Evolutionary conservation across 2,113 vertebrate species (phyloP), one percentile per base, ranked within the genome.

Genomic region (Camelus dromedarius): DNA sequence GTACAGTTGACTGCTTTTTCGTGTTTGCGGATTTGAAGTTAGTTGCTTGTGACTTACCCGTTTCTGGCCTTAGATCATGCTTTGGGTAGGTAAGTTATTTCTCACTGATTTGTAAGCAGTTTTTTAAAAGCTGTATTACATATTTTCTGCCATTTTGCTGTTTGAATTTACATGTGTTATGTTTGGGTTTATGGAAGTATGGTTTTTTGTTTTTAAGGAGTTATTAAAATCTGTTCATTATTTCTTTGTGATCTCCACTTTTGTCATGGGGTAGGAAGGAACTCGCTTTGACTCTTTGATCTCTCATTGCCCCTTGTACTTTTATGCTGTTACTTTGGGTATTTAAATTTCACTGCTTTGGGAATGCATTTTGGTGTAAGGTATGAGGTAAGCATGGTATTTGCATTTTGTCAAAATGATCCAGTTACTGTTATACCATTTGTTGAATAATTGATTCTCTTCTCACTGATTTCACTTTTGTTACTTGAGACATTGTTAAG

Each of bases 141-240:
- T 60, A 70, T 81, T 82, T 75, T 35, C 70, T 84, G 13, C 64
- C 30, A 32, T 77, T 69, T 79, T 87, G 19, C 46, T 64, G 15
- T 70, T 94, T 93, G 85, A 50, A 85, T 52, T 77, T 52, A 2
- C 16, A 11, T n/a, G 26, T 73, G 16, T 66, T 95, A 2, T 86
- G 16, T 82, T 82, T 93, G 52, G 56, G 16, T 46, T 97, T 69
- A 72, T 0, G 13, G 24, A 88, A 88, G n/a, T 72, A 14, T 81
- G 58, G 1, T 70, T 66, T 93, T 77, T 64, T 60, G 26, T 35
- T 83, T 82, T 96, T 72, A 79, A 76, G 28, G 42, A 46, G 52
- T 91, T 94, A 72, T 88, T 94, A 72, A 72, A 91, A 82, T 83
- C 12, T 48, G 75, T 92, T 90, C 52, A 10, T 93, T 35, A 66